phyloP scores from a whole-genome alignment of 2,888 invertebrate genomes.

The Acanthosepion lycidas region DNA sequence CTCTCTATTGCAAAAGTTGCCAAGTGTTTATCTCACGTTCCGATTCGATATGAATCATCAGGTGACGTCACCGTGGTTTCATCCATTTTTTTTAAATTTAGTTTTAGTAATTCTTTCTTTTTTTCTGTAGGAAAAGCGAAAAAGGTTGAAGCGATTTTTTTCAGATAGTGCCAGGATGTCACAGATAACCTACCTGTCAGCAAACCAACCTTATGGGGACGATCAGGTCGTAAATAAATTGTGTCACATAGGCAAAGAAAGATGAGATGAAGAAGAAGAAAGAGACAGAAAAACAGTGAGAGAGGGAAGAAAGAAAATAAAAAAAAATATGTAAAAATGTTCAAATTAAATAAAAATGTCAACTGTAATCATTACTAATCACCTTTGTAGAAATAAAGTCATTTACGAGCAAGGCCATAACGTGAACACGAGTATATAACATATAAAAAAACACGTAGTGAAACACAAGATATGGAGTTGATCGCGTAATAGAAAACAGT shows the following conservation, averaged over 20 bases:
- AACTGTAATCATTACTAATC: no score
- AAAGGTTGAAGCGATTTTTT: not conserved
- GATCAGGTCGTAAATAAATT: conserved; percentile 12
- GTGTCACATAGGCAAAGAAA: not conserved
- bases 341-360: no score
- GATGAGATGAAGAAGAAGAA: not conserved
- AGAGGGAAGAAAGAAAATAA: not conserved
- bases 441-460: not conserved
- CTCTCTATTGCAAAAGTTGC: not conserved
- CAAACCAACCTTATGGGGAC: not conserved
- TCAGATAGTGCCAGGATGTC: conserved; percentile 10
- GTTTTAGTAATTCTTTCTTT: not conserved
- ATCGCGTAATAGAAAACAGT: no score
- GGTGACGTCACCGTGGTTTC: not conserved
- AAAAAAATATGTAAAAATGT: not conserved
- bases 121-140: not conserved
- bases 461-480: not conserved
- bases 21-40: not conserved
- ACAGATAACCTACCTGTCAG: conserved; percentile 33
- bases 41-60: not conserved
- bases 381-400: no score
- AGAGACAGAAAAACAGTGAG: not conserved
- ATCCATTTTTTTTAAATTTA: not conserved
- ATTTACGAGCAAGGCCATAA: no score
- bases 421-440: no score